Base-by-base conservation (phyloP, 2,888 invertebrate species). In the Thymelicus sylvestris region DNA sequence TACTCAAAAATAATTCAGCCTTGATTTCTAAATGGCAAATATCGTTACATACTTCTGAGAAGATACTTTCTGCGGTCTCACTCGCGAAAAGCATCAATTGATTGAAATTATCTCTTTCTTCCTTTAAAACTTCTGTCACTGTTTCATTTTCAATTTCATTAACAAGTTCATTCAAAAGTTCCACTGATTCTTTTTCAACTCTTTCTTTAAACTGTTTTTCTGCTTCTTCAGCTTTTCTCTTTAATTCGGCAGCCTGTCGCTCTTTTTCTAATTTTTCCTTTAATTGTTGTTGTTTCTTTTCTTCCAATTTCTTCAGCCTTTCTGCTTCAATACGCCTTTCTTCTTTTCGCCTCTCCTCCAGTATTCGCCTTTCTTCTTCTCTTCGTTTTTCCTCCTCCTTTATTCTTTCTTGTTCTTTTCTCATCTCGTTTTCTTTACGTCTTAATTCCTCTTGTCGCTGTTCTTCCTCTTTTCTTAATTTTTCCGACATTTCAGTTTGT, bases 191-290 rank as follows among this genome's bases (percentile, higher is more conserved):
- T 72, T 78, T 87, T 59, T 92, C 87, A 52, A 92, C 88, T 70
- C 82, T 86, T 79, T 88, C 85, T 75, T 82, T 85, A 72, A 88
- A 90, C 76, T 81, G 81, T 64, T 77, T 83, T 72, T 87, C 87
- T 74, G 83, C 79, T 78, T 92, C 87, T 78, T 87, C 87, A 15
- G 84, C 85, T 78, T 87, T 85, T 63, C 85, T 80, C 80, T 85
- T 86, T 50, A 89, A 71, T 77, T 90, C 89, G 15, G 85, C 89
- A 15, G 86, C 86, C 79, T 81, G 80, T 69, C 77, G 83, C 77
- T 90, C 88, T 82, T 88, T 86, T 81, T 92, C 90, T 39, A 86
- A 59, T 77, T 83, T 90, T 78, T 79, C 87, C 74, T 78, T 86
- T 63, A 89, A 74, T 76, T 88, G 86, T 74, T 86, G 87, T 79